A percentile compares a stretch with the other conserved stretches of the same genome.
These are phyloP conservation scores for human DNA, from an alignment of 2,113 vertebrate species.

Conservation along the genomic window DNA sequence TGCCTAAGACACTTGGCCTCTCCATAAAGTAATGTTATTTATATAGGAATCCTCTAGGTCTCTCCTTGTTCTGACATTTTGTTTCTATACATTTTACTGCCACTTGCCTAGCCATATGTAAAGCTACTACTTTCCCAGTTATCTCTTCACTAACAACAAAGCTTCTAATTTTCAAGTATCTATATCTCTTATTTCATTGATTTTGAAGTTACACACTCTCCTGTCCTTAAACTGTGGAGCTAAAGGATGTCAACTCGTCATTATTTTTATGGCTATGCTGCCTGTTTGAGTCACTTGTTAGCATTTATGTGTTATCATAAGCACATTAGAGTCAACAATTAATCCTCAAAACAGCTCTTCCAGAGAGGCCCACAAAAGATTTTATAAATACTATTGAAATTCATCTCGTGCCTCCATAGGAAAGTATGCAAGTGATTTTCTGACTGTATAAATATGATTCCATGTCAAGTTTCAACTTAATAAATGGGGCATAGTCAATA, in stretches of 20 bases:
- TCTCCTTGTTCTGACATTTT: neutral
- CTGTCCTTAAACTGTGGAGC: neutral
- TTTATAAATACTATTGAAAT: slow-evolving; percentile 63
- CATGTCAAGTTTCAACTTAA: slow-evolving; percentile 39
- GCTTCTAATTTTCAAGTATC: neutral
- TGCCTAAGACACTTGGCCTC: neutral
- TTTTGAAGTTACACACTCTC: neutral
- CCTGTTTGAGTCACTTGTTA: slow-evolving; percentile 22
- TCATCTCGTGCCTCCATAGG: neutral
- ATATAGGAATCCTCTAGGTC: neutral
- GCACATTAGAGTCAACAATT: slow-evolving; percentile 44
- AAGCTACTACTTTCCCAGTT: neutral
- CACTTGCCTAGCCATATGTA: neutral
- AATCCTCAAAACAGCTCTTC: slow-evolving; percentile 51
- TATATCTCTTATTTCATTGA: neutral
- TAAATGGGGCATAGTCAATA: neutral
- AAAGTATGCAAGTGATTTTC: slow-evolving; percentile 60
- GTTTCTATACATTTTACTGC: neutral
- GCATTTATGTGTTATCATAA: slow-evolving; percentile 12
- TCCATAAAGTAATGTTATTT: neutral
- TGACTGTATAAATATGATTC: neutral
- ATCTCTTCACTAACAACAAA: neutral
- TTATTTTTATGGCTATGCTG: neutral
- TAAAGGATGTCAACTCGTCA: neutral
- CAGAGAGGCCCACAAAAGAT: neutral